Conservation (phyloP, 2,113 vertebrate genomes). For the Megalops atlanticus region DNA sequence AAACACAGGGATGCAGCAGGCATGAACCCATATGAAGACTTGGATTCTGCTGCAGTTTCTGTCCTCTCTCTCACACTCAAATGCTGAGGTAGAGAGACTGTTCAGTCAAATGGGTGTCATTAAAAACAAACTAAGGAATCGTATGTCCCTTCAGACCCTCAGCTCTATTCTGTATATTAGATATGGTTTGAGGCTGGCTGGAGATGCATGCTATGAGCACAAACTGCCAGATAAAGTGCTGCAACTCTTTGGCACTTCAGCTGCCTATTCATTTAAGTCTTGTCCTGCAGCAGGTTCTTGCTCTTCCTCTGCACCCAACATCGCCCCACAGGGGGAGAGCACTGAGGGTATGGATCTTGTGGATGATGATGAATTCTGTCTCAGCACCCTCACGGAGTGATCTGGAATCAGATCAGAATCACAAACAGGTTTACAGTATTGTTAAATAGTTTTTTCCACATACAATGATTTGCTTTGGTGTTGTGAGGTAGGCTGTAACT, state of each 20-base stretch:
- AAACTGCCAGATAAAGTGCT: no score
- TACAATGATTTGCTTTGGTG: no score
- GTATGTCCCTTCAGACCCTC: not conserved
- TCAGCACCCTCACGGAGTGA: not conserved
- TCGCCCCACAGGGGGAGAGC: not conserved
- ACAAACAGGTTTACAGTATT: no score
- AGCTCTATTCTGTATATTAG: constrained; percentile 12
- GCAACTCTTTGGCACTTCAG: no score
- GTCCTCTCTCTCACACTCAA: constrained; percentile 23
- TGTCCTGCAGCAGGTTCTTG: constrained; percentile 5
- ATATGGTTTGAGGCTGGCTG: no score
- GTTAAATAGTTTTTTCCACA: no score
- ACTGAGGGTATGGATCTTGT: not conserved
- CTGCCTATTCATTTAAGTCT: constrained; percentile 1
- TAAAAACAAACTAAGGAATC: constrained; percentile 21
- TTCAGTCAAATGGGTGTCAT: constrained; percentile 15
- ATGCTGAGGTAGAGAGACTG: constrained; percentile 6
- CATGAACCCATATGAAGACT: constrained; percentile 23
- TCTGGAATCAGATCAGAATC: not conserved
- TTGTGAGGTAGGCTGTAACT: no score
- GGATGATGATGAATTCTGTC: no score
- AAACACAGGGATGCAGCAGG: constrained; percentile 20
- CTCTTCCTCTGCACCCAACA: not conserved
- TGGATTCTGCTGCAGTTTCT: constrained; percentile 12
- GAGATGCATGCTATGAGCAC: no score